Evolutionary conservation across 2,888 invertebrate genomes (phyloP), one percentile per base, ranked within the genome.

Genomic region (Drepana falcataria): DNA sequence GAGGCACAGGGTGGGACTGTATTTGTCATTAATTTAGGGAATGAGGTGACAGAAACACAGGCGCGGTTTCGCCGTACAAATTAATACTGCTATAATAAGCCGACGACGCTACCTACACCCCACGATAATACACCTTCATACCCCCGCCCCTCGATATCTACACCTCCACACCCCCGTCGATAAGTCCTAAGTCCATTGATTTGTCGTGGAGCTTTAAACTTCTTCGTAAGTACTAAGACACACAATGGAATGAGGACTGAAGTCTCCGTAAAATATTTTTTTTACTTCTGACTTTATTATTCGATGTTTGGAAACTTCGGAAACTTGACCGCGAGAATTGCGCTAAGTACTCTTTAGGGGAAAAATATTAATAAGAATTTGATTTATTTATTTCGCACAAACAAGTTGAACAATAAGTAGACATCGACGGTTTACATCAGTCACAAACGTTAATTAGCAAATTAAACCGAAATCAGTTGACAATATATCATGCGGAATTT

Each of bases 11-110:
- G 79, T 71, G 81, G 71, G 75, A 69, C 77, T 76, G 78, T 89
- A 84, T 90, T 90, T 89, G 89, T 87, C 88, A 87, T 87, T 88
- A 89, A 89, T 88, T 89, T 88, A 76, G 85, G 83, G 76, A 85
- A 84, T 85, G 83, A 87, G 84, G 85, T 85, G 87, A 87, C 87
- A 83, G 81, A 70, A 83, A 83, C 83, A 81, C 69, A 73, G 89
- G 88, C 77, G 85, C 78, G 87, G 85, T 77, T 76, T 66, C 40
- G 33, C 75, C 73, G 73, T 75, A 76, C 81, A 83, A 87, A 87
- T 89, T 89, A 87, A 84, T 82, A 79, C 75, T 73, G 77, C 68
- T 73, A 77, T 76, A 75, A 71, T 69, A 60, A 55, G 54, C 56
- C 57, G 54, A 57, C 57, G 56, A 59, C 63, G 61, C 52, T 52